Evolutionary conservation across 30 jellyfish, hydroid and myxozoan genomes (phyloP).

Genomic region (Aurelia sp.): DNA sequence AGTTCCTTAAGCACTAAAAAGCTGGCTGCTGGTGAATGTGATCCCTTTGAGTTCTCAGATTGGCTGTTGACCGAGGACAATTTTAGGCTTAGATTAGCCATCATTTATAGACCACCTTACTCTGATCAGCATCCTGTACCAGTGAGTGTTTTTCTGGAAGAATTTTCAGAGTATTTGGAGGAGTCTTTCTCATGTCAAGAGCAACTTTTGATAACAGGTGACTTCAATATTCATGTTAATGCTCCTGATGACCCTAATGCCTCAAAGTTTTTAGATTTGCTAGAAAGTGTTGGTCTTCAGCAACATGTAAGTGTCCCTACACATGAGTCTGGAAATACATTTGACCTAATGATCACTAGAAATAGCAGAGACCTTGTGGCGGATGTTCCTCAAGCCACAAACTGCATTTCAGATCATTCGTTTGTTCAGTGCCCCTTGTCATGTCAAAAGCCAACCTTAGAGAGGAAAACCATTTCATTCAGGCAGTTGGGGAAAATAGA

Average conservation of each 20-base stretch:
- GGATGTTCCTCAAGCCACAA: not conserved
- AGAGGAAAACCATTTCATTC: conserved; percentile 9
- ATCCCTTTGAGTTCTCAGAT: not conserved
- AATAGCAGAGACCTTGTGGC: conserved; percentile 16
- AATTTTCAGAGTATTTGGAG: not conserved
- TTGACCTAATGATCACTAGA: conserved; percentile 45
- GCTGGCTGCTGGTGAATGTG: conserved; percentile 8
- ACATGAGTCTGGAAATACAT: conserved; percentile 27
- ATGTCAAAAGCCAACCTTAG: conserved; percentile 33
- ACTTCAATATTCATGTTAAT: conserved; percentile 15
- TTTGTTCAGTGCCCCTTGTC: conserved; percentile 41
- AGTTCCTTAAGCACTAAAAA: no score
- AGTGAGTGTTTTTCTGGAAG: conserved; percentile 5
- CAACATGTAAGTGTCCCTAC: conserved; percentile 35
- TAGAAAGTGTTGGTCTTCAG: conserved; percentile 34
- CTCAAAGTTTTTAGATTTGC: conserved; percentile 6
- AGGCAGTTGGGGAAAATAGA: conserved; percentile 3
- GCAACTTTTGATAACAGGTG: conserved; percentile 25
- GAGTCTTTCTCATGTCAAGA: not conserved
- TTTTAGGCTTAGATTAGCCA: not conserved
- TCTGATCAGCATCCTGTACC: conserved; percentile 10
- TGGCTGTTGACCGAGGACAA: conserved; percentile 3
- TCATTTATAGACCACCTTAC: conserved; percentile 18
- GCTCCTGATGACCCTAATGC: conserved; percentile 43
- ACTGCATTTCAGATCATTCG: conserved; percentile 20